These are phyloP conservation scores for Pseudorasbora parva DNA, from an alignment of 2,113 vertebrate genomes.

Conservation along the genomic window DNA sequence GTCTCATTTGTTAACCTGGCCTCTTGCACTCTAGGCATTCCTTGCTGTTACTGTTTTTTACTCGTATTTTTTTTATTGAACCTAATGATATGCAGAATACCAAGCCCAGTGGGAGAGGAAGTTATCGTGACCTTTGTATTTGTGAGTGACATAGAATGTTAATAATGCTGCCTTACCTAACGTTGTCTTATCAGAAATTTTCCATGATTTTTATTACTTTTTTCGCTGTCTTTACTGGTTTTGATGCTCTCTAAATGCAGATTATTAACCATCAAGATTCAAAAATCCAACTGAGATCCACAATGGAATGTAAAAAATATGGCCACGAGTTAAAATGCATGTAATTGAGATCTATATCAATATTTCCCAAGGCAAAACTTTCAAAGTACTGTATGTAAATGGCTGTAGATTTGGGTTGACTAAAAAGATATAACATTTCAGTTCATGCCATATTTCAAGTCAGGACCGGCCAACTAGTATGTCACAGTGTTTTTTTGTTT, in stretches of 20 bases:
- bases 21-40: conserved; percentile 1
- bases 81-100: background rate
- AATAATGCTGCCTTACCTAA: background rate
- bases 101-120: background rate
- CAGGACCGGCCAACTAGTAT: background rate
- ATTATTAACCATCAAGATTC: background rate
- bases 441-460: background rate
- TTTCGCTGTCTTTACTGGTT: background rate
- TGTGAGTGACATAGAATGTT: background rate
- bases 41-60: background rate
- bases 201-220: background rate
- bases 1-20: background rate
- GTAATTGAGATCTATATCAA: background rate
- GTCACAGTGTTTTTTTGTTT: background rate
- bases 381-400: background rate
- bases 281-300: background rate
- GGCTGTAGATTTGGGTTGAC: background rate
- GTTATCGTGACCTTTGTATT: background rate
- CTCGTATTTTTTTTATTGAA: background rate
- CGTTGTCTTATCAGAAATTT: background rate
- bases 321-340: background rate
- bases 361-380: background rate
- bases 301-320: background rate
- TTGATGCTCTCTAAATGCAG: background rate
- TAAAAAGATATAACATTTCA: background rate